These are phyloP conservation scores for Uloborus diversus DNA, from an alignment of 1,140 invertebrate genomes.

Conservation along the genomic window DNA sequence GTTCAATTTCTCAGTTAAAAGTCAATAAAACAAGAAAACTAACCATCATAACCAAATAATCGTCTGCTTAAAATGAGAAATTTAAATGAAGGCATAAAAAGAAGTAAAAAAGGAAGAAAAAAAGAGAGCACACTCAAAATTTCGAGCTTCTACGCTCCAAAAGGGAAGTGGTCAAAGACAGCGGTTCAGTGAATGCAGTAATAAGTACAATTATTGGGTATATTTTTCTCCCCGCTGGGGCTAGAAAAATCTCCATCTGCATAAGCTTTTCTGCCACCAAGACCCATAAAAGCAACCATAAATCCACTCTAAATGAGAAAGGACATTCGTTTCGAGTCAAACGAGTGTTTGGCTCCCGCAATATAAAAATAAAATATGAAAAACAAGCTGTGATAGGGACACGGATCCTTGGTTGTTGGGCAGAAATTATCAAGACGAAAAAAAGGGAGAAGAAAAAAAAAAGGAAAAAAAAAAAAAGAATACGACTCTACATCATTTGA, in stretches of 20 bases:
- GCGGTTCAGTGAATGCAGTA: slow-evolving; percentile 38
- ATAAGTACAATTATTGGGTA: slow-evolving; percentile 30
- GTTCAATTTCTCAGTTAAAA: too few relatives aligned
- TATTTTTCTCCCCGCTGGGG: not conserved
- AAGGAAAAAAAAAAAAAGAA: not conserved
- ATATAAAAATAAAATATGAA: too few relatives aligned
- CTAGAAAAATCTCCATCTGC: slow-evolving; percentile 29
- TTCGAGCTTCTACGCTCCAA: too few relatives aligned
- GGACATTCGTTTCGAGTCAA: not conserved
- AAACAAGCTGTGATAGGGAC: too few relatives aligned
- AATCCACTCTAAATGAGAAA: slow-evolving; percentile 28
- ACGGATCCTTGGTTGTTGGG: not conserved
- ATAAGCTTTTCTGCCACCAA: not conserved
- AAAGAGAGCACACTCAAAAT: too few relatives aligned
- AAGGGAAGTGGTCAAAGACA: slow-evolving; percentile 31
- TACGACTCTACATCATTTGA: too few relatives aligned
- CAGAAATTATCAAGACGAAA: not conserved
- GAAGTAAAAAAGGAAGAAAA: too few relatives aligned
- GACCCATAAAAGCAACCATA: slow-evolving; percentile 30
- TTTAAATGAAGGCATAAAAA: too few relatives aligned
- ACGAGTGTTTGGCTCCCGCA: not conserved
- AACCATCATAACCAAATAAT: too few relatives aligned
- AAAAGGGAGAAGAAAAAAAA: not conserved
- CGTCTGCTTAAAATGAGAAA: too few relatives aligned
- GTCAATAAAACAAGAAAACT: too few relatives aligned